phyloP scores from a whole-genome alignment of 2,888 invertebrate species.

The Pachycephus smyrnensis region DNA sequence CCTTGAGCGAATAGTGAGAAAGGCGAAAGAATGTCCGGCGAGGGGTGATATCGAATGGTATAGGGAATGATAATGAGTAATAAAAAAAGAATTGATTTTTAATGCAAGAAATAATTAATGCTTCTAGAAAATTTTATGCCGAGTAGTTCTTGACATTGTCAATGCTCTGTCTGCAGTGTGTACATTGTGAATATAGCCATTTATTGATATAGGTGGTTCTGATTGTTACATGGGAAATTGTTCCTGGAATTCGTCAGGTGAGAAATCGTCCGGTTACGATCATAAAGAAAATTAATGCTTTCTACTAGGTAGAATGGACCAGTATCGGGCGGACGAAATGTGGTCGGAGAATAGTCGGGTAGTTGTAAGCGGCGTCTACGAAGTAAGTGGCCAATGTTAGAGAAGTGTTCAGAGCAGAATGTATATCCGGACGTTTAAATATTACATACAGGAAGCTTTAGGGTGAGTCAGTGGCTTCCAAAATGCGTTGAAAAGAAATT shows the following conservation, averaged over 20 bases:
- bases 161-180: too few relatives aligned
- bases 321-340: not conserved
- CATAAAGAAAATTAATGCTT: not conserved
- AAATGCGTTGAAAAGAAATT: not conserved
- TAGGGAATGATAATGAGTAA: not conserved
- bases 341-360: not conserved
- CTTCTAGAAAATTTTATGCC: not conserved
- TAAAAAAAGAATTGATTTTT: not conserved
- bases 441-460: not conserved
- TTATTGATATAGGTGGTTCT: not conserved
- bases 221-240: not conserved
- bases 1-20: not conserved
- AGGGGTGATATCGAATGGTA: not conserved
- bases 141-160: too few relatives aligned
- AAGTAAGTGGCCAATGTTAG: not conserved
- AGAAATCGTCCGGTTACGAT: not conserved
- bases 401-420: not conserved
- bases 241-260: not conserved
- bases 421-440: not conserved
- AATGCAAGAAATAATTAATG: not conserved
- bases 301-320: not conserved
- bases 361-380: not conserved
- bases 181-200: too few relatives aligned
- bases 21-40: not conserved
- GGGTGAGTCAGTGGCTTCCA: not conserved